phyloP scores from a whole-genome alignment of 2,888 invertebrate species.

The Drosophila recens region DNA sequence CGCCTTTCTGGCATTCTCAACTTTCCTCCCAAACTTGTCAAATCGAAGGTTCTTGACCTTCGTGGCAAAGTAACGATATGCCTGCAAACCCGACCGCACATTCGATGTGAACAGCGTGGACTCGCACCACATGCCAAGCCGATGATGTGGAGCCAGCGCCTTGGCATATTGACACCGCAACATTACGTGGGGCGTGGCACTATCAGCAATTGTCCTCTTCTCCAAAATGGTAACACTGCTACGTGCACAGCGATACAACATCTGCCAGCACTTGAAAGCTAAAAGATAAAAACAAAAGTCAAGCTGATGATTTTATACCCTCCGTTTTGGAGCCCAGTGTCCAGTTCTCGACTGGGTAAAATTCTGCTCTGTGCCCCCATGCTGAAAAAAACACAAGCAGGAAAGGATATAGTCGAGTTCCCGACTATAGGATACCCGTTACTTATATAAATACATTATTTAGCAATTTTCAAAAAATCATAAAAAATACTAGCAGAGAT shows the following conservation, averaged over 20 bases:
- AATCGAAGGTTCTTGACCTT: background rate
- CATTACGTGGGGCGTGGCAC: background rate
- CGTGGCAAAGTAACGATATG: slow-evolving; percentile 16
- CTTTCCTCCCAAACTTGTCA: slow-evolving; percentile 11
- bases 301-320: too few relatives aligned
- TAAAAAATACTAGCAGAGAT: too few relatives aligned
- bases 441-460: too few relatives aligned
- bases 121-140: slow-evolving; percentile 7
- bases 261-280: slow-evolving; percentile 8
- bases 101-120: background rate
- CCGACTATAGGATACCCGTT: too few relatives aligned
- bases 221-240: background rate
- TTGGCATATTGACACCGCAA: background rate
- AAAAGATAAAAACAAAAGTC: background rate
- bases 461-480: too few relatives aligned
- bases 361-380: too few relatives aligned
- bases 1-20: background rate
- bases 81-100: background rate
- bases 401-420: too few relatives aligned
- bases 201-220: background rate
- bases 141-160: background rate
- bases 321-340: too few relatives aligned
- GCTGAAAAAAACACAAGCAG: too few relatives aligned
- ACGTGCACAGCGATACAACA: slow-evolving; percentile 3
- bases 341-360: too few relatives aligned